Evolutionary conservation across 2,888 invertebrate species (phyloP), one percentile per base, ranked within the genome.

Genomic region (Ophraella communa): DNA sequence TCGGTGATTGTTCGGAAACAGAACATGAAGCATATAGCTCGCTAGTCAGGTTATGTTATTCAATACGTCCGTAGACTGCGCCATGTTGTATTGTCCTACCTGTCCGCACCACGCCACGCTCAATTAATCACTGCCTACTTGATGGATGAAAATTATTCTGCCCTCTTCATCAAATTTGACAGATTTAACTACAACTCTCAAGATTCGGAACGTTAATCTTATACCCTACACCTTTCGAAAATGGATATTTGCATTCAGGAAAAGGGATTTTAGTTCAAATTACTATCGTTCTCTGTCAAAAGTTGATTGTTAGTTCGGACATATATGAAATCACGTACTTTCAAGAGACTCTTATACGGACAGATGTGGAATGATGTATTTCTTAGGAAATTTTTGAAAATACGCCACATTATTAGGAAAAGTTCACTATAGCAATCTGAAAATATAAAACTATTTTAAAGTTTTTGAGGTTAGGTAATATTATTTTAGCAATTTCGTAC

Each of bases 111-210:
- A 79, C 72, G 73, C 78, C 72, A 71, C 72, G 76, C 73, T 75
- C 79, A 77, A 80, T 80, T 79, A 78, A 78, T 78, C 77, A 77
- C 76, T 76, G 75, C 74, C 75, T 72, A 72, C 73, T 78, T 79
- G 80, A 80, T 79, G 77, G 78, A 79, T 78, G 79, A 75, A 68
- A 78, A 79, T 80, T 78, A 79, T 79, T 77, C 76, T 74, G 73
- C 76, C 77, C 78, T 78, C 78, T 77, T 78, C 74, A 76, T 73
- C 74, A 74, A 73, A 74, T 70, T 71, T 73, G 74, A 73, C 73
- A 71, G 71, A 70, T 71, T 71, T 66, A 71, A 71, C 68, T 70
- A 71, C 71, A 72, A 70, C 67, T 61, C 56, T 59, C 56, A 74
- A 74, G 74, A 73, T 71, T 67, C 63, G 45, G 63, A 59, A 58